Conservation (phyloP, 2,888 invertebrate species). For the Sarcophaga caerulescens region DNA sequence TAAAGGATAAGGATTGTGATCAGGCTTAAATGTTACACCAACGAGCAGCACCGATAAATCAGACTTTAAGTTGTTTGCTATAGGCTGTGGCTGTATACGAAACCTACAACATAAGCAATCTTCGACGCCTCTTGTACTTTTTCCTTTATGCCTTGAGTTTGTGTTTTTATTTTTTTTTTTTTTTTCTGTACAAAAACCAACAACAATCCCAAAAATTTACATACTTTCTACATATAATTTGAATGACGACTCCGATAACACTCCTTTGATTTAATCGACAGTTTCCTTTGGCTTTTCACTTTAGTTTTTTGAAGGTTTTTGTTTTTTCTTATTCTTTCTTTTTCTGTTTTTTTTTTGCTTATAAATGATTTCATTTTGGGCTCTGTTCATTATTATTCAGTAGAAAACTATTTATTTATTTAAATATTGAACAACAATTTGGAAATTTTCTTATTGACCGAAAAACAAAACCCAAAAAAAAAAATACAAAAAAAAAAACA, state of each 20-base stretch:
- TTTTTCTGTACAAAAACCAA: background rate
- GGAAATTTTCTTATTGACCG: background rate
- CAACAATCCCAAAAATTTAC: conserved; percentile 35
- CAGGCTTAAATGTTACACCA: too few relatives aligned
- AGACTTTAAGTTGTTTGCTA: too few relatives aligned
- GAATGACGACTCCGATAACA: conserved; percentile 19
- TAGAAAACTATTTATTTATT: conserved; percentile 59
- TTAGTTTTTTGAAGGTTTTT: background rate
- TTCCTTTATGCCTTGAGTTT: too few relatives aligned
- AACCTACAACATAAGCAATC: too few relatives aligned
- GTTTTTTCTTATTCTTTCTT: background rate
- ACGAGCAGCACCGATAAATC: too few relatives aligned
- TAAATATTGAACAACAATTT: conserved; percentile 49
- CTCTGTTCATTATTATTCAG: conserved; percentile 46
- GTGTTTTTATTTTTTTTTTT: background rate
- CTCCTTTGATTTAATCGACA: conserved; percentile 51
- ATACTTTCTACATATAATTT: conserved; percentile 60
- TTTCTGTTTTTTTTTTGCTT: background rate
- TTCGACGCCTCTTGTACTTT: too few relatives aligned
- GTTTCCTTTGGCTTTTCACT: background rate
- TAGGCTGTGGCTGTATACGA: too few relatives aligned
- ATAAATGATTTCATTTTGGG: conserved; percentile 16
- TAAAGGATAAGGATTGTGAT: too few relatives aligned
- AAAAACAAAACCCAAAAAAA: background rate
- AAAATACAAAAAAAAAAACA: background rate